These are phyloP conservation scores for Bolinopsis microptera DNA, from an alignment of 37 sponge, comb jelly and placozoan genomes.

Conservation along the genomic window DNA sequence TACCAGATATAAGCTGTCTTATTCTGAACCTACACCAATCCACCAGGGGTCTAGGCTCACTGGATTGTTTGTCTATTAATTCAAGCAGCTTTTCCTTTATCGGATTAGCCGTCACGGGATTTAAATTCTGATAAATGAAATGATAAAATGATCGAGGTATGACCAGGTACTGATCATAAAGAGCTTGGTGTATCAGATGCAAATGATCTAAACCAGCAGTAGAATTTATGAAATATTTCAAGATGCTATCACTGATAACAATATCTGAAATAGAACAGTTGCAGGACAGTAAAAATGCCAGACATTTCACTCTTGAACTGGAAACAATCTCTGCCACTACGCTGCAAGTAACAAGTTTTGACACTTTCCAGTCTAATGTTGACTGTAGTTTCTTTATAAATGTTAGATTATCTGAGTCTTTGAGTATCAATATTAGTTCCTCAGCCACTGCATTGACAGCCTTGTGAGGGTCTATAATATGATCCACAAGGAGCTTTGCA, in stretches of 20 bases:
- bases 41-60: not conserved
- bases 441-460: not conserved
- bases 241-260: not conserved
- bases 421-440: not conserved
- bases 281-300: not conserved
- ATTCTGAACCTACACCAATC: slow-evolving; percentile 39
- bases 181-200: slow-evolving; percentile 30
- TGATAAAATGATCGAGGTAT: not conserved
- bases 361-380: not conserved
- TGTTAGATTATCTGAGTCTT: not conserved
- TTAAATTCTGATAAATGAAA: not conserved
- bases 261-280: not conserved
- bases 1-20: not conserved
- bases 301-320: slow-evolving; percentile 13
- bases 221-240: not conserved
- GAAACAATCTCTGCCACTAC: not conserved
- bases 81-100: not conserved
- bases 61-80: not conserved
- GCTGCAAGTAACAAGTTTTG: not conserved
- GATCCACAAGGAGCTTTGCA: not conserved
- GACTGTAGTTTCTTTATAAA: not conserved
- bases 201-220: slow-evolving; percentile 36
- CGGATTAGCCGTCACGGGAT: not conserved
- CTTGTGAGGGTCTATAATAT: not conserved
- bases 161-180: not conserved